Conservation (phyloP, 2,888 invertebrate genomes). For the Cerastis rubricosa region DNA sequence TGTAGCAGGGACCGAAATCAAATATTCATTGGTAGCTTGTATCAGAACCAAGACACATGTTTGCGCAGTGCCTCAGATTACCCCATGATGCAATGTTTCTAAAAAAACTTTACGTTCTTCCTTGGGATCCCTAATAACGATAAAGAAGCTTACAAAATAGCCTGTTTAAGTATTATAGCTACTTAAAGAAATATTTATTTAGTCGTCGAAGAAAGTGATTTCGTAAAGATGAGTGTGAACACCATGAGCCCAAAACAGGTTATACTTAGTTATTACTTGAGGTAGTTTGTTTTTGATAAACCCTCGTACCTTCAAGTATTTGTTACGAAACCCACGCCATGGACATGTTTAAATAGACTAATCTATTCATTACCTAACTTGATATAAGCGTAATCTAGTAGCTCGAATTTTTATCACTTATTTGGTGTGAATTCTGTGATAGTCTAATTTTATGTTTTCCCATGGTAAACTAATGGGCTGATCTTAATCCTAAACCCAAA, state of each 20-base stretch:
- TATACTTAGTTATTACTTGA: slow-evolving; percentile 1
- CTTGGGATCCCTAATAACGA: slow-evolving; percentile 21
- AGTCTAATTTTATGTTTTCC: background rate
- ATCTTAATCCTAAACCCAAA: background rate
- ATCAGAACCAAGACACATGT: no score
- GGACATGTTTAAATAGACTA: background rate
- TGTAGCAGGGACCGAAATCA: no score
- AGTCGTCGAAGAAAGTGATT: slow-evolving; percentile 55
- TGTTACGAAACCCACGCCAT: background rate
- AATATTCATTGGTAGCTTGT: no score
- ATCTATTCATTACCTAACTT: background rate
- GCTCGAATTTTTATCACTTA: background rate
- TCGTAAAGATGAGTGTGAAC: slow-evolving; percentile 29
- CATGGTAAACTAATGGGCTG: background rate
- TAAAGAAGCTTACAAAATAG: slow-evolving; percentile 30
- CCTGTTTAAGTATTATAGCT: slow-evolving; percentile 30
- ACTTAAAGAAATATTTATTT: slow-evolving; percentile 43
- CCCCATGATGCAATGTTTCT: background rate
- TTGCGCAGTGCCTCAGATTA: background rate
- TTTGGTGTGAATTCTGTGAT: background rate
- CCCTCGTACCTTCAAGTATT: background rate
- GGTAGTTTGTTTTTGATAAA: slow-evolving; percentile 24
- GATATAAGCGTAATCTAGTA: background rate
- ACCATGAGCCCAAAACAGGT: slow-evolving; percentile 14
- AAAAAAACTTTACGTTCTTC: background rate